Base-by-base conservation (phyloP, 2,888 invertebrate species). In the Theretra japonica region DNA sequence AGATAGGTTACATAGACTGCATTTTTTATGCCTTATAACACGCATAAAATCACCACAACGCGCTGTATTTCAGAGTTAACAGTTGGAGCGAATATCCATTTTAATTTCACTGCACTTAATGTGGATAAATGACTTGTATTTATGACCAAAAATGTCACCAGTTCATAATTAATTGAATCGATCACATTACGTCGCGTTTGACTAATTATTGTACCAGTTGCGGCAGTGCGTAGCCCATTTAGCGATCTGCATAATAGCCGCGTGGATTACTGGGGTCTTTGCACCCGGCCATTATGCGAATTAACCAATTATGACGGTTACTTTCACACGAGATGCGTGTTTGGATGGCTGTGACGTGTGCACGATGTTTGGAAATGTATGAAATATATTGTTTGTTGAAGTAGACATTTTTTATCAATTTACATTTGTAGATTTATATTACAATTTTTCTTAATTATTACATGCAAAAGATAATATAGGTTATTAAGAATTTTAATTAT, bases 201-300 rank as follows among this genome's bases (percentile, higher is more conserved):
- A 69, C 28, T 69, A 72, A 71, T 65, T 70, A 50, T 33, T 21
- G 33, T 53, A 41, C 50, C 28, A 7, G 62, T 25, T 60, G 70
- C 23, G 41, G 65, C 56, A 56, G 56, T 60, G 70, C 62, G 33
- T 56, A 65, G 30, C 30, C 62, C 56, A 17, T 30, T 56, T 48
- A 76, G 57, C 62, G 60, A 76, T 80, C 74, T 74, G 76, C 75
- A 79, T 79, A 75, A 75, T 75, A 78, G 74, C 69, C 41, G 74
- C 74, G 70, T 33, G 70, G 58, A 57, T 68, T 68, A 48, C 70
- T 23, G 57, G 56, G 69, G 72, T 70, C 68, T 53, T 68, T 70
- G 50, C 57, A 53, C 53, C 5, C 65, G 58, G 21, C 70, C 48
- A 68, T 73, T 68, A 73, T 33, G 68, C 21, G 70, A 70, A 80